Evolutionary conservation across 2,888 invertebrate genomes (phyloP).

Genomic region (Geotrupes spiniger): DNA sequence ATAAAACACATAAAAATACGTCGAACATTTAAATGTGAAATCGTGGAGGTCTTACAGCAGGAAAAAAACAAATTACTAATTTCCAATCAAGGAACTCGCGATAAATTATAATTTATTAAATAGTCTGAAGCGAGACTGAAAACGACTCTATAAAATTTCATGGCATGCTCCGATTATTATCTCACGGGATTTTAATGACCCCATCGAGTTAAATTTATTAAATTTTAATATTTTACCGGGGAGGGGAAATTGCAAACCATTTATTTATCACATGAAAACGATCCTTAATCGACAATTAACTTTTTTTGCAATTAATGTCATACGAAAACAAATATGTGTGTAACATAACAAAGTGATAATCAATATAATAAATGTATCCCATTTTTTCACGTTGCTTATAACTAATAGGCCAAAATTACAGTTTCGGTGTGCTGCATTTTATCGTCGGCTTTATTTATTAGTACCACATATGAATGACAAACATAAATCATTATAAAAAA

Average conservation of each 20-base stretch:
- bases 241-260: conserved; percentile 2
- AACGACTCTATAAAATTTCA: conserved; percentile 28
- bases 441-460: too few relatives aligned
- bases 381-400: too few relatives aligned
- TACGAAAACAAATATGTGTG: background rate
- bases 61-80: conserved; percentile 17
- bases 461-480: too few relatives aligned
- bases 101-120: conserved; percentile 33
- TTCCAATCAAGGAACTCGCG: conserved; percentile 28
- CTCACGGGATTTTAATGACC: conserved; percentile 17
- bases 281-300: conserved; percentile 5
- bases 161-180: conserved; percentile 18
- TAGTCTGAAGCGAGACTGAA: conserved; percentile 21
- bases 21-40: conserved; percentile 9
- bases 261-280: conserved; percentile 7
- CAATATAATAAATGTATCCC: too few relatives aligned
- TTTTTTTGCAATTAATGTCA: conserved; percentile 4
- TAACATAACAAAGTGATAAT: too few relatives aligned
- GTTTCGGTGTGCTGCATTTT: too few relatives aligned
- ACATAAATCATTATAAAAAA: too few relatives aligned
- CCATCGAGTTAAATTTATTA: conserved; percentile 11
- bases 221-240: conserved; percentile 10
- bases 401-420: too few relatives aligned
- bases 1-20: conserved; percentile 13
- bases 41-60: conserved; percentile 17